phyloP scores from a whole-genome alignment of 2,888 invertebrate genomes.

The Xestia sexstrigata region DNA sequence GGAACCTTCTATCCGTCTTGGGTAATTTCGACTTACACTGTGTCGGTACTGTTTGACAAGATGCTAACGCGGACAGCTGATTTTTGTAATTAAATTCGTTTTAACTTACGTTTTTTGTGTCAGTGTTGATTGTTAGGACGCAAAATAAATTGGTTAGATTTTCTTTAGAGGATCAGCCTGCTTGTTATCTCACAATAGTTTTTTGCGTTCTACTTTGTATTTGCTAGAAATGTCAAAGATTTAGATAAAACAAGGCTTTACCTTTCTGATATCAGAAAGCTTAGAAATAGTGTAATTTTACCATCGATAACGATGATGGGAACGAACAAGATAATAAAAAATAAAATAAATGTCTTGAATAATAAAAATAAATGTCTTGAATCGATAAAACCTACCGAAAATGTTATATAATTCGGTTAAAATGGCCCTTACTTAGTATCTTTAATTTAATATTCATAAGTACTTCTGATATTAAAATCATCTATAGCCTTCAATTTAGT shows the following conservation, averaged over 20 bases:
- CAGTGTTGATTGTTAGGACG: neutral
- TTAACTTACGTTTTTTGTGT: neutral
- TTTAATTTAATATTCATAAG: too few species aligned
- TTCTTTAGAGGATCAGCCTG: neutral
- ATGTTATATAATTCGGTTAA: neutral
- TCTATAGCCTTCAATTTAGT: neutral
- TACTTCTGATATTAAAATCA: too few species aligned
- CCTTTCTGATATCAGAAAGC: neutral
- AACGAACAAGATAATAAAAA: neutral
- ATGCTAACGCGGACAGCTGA: constrained; percentile 36
- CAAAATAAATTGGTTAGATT: neutral
- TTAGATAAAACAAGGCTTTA: neutral
- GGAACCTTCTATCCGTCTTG: constrained; percentile 82
- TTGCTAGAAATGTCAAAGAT: neutral
- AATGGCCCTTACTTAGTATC: neutral
- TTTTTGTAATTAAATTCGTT: constrained; percentile 39
- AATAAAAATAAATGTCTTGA: neutral
- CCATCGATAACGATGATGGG: neutral
- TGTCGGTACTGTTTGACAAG: constrained; percentile 62
- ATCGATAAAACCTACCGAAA: neutral
- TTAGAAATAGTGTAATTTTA: neutral
- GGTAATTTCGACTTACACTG: constrained; percentile 74
- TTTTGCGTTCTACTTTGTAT: neutral
- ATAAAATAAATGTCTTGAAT: neutral
- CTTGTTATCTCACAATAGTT: neutral